phyloP scores from a whole-genome alignment of 2,888 invertebrate genomes.

The Epirrhoe tristata region DNA sequence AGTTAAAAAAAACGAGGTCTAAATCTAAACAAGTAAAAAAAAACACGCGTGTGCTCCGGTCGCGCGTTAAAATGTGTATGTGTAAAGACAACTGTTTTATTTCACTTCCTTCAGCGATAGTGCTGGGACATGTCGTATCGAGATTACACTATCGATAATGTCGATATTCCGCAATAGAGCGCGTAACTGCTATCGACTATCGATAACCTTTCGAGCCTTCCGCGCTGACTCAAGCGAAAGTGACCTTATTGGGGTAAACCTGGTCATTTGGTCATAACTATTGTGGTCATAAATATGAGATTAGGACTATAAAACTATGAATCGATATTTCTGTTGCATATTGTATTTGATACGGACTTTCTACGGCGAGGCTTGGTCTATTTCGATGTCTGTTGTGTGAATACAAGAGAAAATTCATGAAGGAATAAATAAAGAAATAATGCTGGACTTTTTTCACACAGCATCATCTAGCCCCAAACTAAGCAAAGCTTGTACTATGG shows the following conservation, averaged over 20 bases:
- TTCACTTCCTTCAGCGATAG: conserved; percentile 37
- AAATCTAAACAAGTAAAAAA: no score
- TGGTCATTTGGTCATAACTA: background rate
- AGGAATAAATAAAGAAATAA: no score
- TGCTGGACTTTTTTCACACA: no score
- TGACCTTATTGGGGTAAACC: conserved; percentile 22
- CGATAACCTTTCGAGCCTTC: conserved; percentile 47
- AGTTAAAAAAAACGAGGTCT: no score
- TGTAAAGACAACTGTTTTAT: conserved; percentile 9
- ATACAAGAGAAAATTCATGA: no score
- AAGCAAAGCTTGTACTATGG: no score
- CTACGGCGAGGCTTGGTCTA: no score
- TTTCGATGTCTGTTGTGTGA: no score
- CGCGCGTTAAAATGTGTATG: background rate
- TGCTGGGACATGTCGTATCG: conserved; percentile 39
- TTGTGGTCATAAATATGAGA: background rate
- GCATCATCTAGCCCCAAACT: no score
- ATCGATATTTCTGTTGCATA: background rate
- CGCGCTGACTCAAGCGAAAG: conserved; percentile 43
- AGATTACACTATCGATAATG: conserved; percentile 46
- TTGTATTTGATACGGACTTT: background rate
- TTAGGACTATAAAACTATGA: background rate
- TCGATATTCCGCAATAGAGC: conserved; percentile 45
- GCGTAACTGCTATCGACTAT: conserved; percentile 41
- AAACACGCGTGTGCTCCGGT: background rate